Conservation (phyloP, 1,140 invertebrate genomes). For the Aphelinus atriplicis region DNA sequence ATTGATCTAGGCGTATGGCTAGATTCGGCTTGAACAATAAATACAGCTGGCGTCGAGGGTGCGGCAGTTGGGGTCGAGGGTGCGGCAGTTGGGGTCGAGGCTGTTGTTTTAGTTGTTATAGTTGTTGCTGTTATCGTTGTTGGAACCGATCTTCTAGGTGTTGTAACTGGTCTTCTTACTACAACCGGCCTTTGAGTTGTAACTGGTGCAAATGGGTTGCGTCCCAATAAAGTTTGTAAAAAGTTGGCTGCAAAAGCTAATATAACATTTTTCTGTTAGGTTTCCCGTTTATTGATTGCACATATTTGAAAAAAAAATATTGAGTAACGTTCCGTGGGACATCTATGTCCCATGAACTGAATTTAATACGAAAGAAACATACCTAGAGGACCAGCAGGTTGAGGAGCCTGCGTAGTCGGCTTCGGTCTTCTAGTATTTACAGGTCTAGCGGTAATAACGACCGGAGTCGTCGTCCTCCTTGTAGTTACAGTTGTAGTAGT, state of each 20-base stretch:
- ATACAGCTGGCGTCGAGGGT: not conserved
- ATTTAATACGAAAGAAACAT: conserved; percentile 1
- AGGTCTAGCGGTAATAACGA: conserved; percentile 49
- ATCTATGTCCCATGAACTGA: conserved; percentile 2
- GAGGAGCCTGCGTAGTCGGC: conserved; percentile 42
- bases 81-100: conserved; percentile 3
- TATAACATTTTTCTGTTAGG: too few species aligned
- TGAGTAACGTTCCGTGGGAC: not conserved
- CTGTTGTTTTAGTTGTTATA: conserved; percentile 22
- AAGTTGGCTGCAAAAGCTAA: conserved; percentile 55
- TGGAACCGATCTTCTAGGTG: conserved; percentile 43
- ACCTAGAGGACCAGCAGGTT: conserved; percentile 35
- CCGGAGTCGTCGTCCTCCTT: conserved; percentile 28
- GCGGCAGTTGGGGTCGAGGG: not conserved
- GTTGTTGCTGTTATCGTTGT: conserved; percentile 43
- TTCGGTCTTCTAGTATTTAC: conserved; percentile 43
- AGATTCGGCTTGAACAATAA: not conserved
- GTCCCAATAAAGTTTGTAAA: conserved; percentile 56
- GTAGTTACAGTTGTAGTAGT: conserved; percentile 4
- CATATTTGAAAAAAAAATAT: not conserved
- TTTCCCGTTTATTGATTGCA: too few species aligned
- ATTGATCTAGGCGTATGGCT: conserved; percentile 17
- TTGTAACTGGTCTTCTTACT: conserved; percentile 31
- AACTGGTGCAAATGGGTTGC: conserved; percentile 47
- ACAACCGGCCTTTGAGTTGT: conserved; percentile 38